These are phyloP conservation scores for Idaea straminata DNA, from an alignment of 2,888 invertebrate species.

Conservation along the genomic window DNA sequence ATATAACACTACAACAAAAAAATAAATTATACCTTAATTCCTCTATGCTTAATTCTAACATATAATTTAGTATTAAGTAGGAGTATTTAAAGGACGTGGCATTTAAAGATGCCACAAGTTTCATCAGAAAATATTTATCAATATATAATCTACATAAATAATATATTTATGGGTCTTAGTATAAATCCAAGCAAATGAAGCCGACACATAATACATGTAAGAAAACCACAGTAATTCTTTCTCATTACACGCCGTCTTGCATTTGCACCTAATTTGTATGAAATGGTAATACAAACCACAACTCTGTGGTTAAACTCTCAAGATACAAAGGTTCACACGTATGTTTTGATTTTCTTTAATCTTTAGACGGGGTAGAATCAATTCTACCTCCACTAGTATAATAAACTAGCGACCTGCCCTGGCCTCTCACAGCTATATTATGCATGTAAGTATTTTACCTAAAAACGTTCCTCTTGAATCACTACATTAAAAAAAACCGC, in stretches of 20 bases:
- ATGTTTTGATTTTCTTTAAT: not conserved
- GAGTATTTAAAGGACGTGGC: too few relatives aligned
- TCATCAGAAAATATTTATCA: too few relatives aligned
- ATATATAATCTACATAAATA: not conserved
- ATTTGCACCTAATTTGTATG: not conserved
- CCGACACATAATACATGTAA: slow-evolving; percentile 4
- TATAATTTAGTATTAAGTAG: too few relatives aligned
- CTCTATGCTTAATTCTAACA: too few relatives aligned
- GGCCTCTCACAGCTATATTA: too few relatives aligned
- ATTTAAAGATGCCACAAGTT: too few relatives aligned
- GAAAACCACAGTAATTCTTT: not conserved
- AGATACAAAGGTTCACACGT: slow-evolving; percentile 1
- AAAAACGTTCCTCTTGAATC: not conserved
- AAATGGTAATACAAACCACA: not conserved
- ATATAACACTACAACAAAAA: too few relatives aligned
- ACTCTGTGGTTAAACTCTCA: not conserved
- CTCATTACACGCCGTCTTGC: not conserved
- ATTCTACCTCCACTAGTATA: not conserved
- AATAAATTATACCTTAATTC: too few relatives aligned
- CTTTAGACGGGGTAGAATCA: not conserved
- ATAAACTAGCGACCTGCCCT: not conserved
- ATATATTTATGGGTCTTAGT: not conserved
- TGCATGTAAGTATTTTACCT: too few relatives aligned
- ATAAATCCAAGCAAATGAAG: slow-evolving; percentile 9
- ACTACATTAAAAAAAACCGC: not conserved